These are phyloP conservation scores for Gallinago nigripennis DNA, from an alignment of 2,797 vertebrate genomes.

Conservation along the genomic window DNA sequence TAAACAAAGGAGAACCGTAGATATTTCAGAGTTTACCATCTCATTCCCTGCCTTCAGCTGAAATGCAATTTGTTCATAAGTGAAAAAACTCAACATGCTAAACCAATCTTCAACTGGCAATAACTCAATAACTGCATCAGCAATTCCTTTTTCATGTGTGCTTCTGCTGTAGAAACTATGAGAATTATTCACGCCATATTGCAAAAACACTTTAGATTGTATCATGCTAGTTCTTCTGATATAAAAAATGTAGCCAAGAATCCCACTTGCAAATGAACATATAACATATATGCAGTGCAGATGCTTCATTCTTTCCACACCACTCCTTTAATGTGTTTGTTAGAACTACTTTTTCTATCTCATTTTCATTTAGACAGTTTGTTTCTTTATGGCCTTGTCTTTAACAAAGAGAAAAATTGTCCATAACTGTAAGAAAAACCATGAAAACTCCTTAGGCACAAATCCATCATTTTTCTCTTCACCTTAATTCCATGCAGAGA, in stretches of 20 bases:
- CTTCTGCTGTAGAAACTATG: not conserved
- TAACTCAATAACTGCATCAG: not conserved
- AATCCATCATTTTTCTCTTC: not conserved
- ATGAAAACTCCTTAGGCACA: not conserved
- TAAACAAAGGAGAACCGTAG: not conserved
- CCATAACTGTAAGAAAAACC: not conserved
- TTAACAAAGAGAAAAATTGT: not conserved
- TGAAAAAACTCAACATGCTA: not conserved
- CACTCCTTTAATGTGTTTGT: not conserved
- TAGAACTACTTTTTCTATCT: not conserved
- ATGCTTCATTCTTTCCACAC: not conserved
- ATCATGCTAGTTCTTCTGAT: not conserved
- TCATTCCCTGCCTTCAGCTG: not conserved
- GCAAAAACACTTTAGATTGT: not conserved
- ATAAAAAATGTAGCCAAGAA: not conserved
- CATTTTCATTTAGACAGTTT: not conserved
- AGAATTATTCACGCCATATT: not conserved
- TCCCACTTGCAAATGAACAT: not conserved
- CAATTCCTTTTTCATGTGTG: not conserved
- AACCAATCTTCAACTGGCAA: not conserved
- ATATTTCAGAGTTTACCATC: not conserved
- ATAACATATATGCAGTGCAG: not conserved
- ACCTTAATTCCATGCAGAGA: not conserved
- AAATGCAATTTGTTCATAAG: not conserved
- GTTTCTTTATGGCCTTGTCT: not conserved